A percentile compares a stretch with the other conserved stretches of the same genome.
phyloP scores from a whole-genome alignment of 2,888 invertebrate genomes.

The Agrenia bidenticulata region DNA sequence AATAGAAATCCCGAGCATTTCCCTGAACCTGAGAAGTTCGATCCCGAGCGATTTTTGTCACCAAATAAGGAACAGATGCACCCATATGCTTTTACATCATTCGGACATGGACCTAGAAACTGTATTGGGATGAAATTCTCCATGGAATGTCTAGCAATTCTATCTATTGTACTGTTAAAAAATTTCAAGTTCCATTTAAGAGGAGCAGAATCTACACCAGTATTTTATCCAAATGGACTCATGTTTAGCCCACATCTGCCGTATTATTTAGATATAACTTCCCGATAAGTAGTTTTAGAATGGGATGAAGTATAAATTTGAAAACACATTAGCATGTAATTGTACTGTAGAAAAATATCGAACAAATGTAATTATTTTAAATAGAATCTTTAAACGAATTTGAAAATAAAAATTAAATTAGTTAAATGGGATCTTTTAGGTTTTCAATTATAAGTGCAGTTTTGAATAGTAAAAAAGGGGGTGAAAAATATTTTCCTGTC shows the following conservation, averaged over 20 bases:
- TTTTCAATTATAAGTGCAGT: no score
- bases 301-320: no score
- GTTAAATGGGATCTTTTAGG: no score
- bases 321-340: no score
- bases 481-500: no score
- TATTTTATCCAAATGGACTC: conserved; percentile 26
- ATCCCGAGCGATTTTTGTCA: conserved; percentile 46
- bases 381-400: no score
- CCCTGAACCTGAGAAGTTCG: conserved; percentile 37
- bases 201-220: conserved; percentile 15
- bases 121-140: conserved; percentile 34
- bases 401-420: no score
- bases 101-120: conserved; percentile 38
- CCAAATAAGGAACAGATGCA: conserved; percentile 44
- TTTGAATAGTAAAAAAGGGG: no score
- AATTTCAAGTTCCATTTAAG: conserved; percentile 25
- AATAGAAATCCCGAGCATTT: conserved; percentile 40
- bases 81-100: conserved; percentile 28
- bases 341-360: no score
- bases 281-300: no score
- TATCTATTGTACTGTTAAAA: conserved; percentile 16
- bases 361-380: no score
- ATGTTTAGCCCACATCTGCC: conserved; percentile 26
- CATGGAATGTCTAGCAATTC: conserved; percentile 24
- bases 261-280: conserved; percentile 19